Evolutionary conservation across 1,140 invertebrate species (phyloP).

Genomic region (Achatina immaculata): DNA sequence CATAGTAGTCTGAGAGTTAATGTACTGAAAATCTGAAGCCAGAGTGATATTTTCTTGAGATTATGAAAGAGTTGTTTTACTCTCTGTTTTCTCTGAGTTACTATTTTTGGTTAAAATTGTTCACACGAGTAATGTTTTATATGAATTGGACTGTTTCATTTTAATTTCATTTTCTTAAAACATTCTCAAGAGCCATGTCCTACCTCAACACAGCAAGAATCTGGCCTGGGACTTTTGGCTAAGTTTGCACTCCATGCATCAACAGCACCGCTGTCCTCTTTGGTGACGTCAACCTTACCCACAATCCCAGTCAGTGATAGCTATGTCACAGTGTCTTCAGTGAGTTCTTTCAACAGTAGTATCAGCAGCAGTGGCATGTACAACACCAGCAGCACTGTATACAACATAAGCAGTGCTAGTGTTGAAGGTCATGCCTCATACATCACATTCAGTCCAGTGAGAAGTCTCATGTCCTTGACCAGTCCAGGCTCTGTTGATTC

Average conservation of each 20-base stretch:
- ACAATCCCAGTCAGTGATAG: not conserved
- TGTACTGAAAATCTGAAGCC: too few species aligned
- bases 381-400: not conserved
- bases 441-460: not conserved
- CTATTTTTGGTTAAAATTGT: too few species aligned
- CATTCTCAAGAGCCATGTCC: constrained; percentile 6
- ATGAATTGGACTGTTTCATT: too few species aligned
- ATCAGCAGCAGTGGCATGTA: not conserved
- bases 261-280: not conserved
- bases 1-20: too few species aligned
- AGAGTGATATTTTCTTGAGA: too few species aligned
- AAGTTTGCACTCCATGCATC: constrained; percentile 49
- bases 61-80: too few species aligned
- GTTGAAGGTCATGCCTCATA: not conserved
- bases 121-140: too few species aligned
- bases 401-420: not conserved
- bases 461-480: constrained; percentile 17
- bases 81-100: too few species aligned
- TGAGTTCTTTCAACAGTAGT: not conserved
- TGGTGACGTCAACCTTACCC: not conserved
- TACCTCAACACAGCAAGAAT: constrained; percentile 16
- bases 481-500: not conserved
- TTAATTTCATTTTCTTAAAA: too few species aligned
- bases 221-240: constrained; percentile 55
- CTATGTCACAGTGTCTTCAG: not conserved